phyloP scores from a whole-genome alignment of 2,797 vertebrate species.

The Rhynchotus rufescens region DNA sequence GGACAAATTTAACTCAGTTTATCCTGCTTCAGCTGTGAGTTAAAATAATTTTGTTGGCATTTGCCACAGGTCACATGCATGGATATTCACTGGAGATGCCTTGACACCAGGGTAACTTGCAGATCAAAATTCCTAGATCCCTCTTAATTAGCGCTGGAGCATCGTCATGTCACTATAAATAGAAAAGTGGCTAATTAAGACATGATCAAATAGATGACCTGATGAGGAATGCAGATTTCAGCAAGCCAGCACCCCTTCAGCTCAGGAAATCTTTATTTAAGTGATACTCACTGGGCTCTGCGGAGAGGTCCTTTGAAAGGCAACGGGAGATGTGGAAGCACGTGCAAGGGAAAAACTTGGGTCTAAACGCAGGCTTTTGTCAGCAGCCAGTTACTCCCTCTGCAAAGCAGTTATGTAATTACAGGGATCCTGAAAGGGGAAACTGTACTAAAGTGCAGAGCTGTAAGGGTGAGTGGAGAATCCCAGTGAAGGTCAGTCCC shows the following conservation, averaged over 20 bases:
- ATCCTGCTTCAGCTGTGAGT: neutral
- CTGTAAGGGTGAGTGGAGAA: slow-evolving; percentile 21
- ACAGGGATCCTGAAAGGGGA: neutral
- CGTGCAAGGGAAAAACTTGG: neutral
- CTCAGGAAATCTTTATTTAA: neutral
- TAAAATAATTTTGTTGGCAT: neutral
- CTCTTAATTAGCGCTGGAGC: neutral
- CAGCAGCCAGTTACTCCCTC: neutral
- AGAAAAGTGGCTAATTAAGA: neutral
- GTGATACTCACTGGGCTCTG: neutral
- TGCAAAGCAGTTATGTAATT: slow-evolving; percentile 14
- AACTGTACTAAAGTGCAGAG: slow-evolving; percentile 18
- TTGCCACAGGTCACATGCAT: rapidly evolving
- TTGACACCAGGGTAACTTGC: rapidly evolving
- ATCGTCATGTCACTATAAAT: neutral
- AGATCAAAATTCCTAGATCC: neutral
- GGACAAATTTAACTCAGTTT: slow-evolving; percentile 5
- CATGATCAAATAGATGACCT: rapidly evolving
- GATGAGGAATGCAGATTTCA: neutral
- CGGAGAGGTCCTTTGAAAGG: neutral
- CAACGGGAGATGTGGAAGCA: neutral
- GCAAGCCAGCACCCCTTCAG: neutral
- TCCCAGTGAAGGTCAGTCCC: neutral
- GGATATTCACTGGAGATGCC: neutral
- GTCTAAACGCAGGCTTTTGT: neutral